Evolutionary conservation across 92 coral and sea anemone genomes (phyloP), one percentile per base, ranked within the genome.

Genomic region (Nematostella vectensis): DNA sequence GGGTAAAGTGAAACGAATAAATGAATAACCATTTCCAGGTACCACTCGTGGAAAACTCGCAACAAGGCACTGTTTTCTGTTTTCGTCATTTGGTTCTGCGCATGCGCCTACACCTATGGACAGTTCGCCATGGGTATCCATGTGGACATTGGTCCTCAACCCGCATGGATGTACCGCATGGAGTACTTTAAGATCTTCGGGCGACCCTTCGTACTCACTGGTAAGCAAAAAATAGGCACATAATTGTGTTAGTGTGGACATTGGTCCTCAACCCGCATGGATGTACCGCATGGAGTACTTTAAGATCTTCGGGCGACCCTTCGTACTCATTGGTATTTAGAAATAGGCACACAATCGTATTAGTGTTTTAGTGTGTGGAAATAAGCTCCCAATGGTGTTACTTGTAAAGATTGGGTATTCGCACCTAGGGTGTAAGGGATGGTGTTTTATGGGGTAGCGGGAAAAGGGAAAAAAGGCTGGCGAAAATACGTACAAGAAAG

Each of bases 41-140:
- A 79, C 47, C 76, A 79, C 13, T 47, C 70, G 2, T 79, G 85
- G 85, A 79, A 79, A 48, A 74, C 85, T 9, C 25, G 29, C 3
- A 48, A 49, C 68, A 79, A 79, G 48, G 85, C 85, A 0, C 54
- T 48, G 16, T 43, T 54, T 6, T 72, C 76, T 8, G 76, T 55
- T 15, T 48, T 40, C 0, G 29, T 60, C 20, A 78, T 57, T 11
- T 79, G 85, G 85, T 40, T 79, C 21, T 20, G 25, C 11, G 82
- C 85, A 2, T 68, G 70, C 10, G 37, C 68, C 27, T 67, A 74
- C 38, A 79, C 82, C 0, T 79, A 74, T 23, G 82, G 62, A 4
- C 43, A 31, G 71, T 79, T 79, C 53, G 30, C 36, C 20, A n/a
- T 79, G 37, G 85, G 85, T 1, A 38, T 67, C 0, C 21, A 48